Evolutionary conservation across 1,140 invertebrate species (phyloP).

Genomic region (Microplitis mediator): DNA sequence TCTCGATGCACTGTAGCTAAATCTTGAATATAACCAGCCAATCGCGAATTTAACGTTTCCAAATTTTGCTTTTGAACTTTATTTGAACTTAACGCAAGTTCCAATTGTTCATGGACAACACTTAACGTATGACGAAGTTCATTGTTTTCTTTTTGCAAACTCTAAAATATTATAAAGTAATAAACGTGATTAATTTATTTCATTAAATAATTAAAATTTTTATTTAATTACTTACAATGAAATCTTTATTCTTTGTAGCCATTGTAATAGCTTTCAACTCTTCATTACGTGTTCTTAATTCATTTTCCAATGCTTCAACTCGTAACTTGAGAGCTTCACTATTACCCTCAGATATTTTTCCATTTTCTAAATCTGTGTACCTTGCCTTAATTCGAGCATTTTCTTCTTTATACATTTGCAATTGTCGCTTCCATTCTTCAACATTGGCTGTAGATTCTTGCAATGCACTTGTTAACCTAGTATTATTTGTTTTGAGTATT

Average conservation of each 20-base stretch:
- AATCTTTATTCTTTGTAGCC: constrained; percentile 62
- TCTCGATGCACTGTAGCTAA: constrained; percentile 84
- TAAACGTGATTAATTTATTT: constrained; percentile 18
- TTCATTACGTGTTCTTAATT: constrained; percentile 79
- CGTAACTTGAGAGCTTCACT: constrained; percentile 71
- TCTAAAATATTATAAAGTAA: constrained; percentile 54
- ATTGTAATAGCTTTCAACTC: constrained; percentile 69
- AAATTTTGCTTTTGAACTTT: constrained; percentile 85
- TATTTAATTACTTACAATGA: constrained; percentile 48
- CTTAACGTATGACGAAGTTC: constrained; percentile 74
- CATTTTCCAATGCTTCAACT: constrained; percentile 77
- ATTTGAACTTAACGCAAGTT: constrained; percentile 79
- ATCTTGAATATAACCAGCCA: constrained; percentile 85
- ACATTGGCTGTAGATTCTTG: constrained; percentile 98
- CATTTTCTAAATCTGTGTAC: constrained; percentile 74
- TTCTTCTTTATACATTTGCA: constrained; percentile 95
- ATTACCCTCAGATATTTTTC: constrained; percentile 65
- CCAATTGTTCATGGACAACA: constrained; percentile 81
- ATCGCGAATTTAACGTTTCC: constrained; percentile 81
- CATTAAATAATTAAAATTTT: constrained; percentile 8
- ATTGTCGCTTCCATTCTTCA: constrained; percentile 96
- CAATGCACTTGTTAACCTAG: constrained; percentile 89
- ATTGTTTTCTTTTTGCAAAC: constrained; percentile 75
- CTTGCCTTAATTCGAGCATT: constrained; percentile 86
- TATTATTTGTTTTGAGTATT: constrained; percentile 95